Conservation (phyloP, 2,888 invertebrate genomes). For the Aspidapion aeneum region DNA sequence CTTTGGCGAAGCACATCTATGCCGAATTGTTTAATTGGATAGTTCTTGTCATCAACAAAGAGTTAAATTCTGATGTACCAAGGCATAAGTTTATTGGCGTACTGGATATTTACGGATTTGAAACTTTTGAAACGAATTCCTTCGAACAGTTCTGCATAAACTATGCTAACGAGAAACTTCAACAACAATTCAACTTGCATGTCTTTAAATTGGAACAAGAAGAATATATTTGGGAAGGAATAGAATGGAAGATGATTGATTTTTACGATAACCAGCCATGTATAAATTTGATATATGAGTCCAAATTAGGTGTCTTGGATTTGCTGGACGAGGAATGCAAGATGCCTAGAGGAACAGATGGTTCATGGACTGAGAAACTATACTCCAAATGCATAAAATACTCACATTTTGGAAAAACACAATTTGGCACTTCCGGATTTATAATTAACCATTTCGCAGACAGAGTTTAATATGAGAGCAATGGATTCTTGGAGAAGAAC, state of each 20-base stretch:
- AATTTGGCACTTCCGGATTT: constrained; percentile 81
- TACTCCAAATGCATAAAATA: constrained; percentile 80
- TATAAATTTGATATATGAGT: constrained; percentile 95
- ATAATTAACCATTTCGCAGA: constrained; percentile 96
- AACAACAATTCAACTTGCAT: constrained; percentile 98
- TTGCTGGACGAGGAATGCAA: constrained; percentile 96
- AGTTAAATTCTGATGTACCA: constrained; percentile 65
- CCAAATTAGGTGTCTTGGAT: constrained; percentile 89
- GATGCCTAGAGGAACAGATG: constrained; percentile 93
- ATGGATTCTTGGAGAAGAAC: constrained; percentile 96
- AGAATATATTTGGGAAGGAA: constrained; percentile 95
- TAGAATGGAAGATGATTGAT: constrained; percentile 97
- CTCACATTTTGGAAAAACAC: constrained; percentile 83
- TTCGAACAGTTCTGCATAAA: constrained; percentile 99
- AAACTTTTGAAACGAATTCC: constrained; percentile 93
- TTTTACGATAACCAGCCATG: constrained; percentile 99
- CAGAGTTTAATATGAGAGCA: constrained; percentile 86
- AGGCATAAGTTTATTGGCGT: constrained; percentile 77
- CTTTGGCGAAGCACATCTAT: constrained; percentile 94
- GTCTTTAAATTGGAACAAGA: constrained; percentile 99
- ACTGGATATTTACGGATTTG: constrained; percentile 94
- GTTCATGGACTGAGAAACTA: constrained; percentile 88
- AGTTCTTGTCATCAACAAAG: constrained; percentile 82
- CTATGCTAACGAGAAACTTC: constrained; percentile 98
- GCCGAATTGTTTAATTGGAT: constrained; percentile 93